Base-by-base conservation (phyloP, 2,797 vertebrate species). In the Glossophaga mutica region DNA sequence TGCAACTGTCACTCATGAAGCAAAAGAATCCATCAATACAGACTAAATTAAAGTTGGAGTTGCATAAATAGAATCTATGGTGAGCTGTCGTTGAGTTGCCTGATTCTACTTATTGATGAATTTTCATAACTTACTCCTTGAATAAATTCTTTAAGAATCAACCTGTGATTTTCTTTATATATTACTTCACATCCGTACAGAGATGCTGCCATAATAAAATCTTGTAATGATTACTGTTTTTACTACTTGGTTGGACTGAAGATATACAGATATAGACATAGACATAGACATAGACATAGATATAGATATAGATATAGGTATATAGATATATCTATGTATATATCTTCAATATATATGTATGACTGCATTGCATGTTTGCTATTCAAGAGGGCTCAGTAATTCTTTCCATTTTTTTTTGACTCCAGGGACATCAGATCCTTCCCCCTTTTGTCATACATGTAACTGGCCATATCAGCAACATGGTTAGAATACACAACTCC, bases 11-110 rank as follows among this genome's bases (percentile, higher is more conserved):
- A 94, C 79, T 92, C 0, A 0, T 90, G 91, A 93, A 96, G 90
- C 96, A 22, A 96, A 96, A 94, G 59, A 87, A 44, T 94, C 57
- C 73, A 82, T 95, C 96, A 91, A 16, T 96, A 93, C 18, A 88
- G 65, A 95, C 90, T 96, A 89, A 94, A 78, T 91, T 97, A 96
- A 96, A 97, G 96, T 92, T 94, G 50, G 18, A 71, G 97, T 90
- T 96, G 76, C 70, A 44, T 97, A 96, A 93, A 82, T 96, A 96
- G 93, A 96, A 96, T 91, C 94, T 96, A 92, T 91, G 52, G 32
- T 95, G 55, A 87, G 29, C 67, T 95, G 57, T 87, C 42, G 71
- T 94, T 93, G 79, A 94, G 67, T 95, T 96, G 52, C 37, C 37
- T 87, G 42, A 50, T 96, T 95, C 59, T 86, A 48, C 76, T 96